Conservation (phyloP, 1,140 invertebrate genomes). For the Dufourea novaeangliae region DNA sequence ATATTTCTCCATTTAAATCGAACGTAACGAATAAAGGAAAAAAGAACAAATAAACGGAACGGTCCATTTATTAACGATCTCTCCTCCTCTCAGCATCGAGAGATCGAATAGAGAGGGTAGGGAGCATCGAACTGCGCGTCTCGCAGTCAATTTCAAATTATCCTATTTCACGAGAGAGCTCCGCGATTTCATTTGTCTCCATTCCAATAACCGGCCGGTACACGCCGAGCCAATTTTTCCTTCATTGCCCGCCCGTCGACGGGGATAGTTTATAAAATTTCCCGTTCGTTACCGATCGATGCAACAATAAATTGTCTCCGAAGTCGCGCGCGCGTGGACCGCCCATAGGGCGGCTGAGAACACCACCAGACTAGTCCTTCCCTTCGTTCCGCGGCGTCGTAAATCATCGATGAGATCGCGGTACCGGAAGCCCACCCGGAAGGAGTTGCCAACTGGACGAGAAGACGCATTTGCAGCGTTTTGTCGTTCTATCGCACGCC, state of each 20-base stretch:
- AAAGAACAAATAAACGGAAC: background rate
- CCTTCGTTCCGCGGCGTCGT: constrained; percentile 47
- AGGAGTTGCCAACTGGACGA: constrained; percentile 52
- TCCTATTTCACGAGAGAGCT: constrained; percentile 45
- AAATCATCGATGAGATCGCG: constrained; percentile 69
- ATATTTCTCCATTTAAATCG: background rate
- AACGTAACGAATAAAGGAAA: too few relatives aligned
- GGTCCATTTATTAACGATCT: constrained; percentile 16
- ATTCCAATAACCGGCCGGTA: constrained; percentile 37
- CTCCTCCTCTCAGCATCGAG: background rate
- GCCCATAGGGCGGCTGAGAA: background rate
- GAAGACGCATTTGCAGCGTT: constrained; percentile 56
- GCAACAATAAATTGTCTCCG: constrained; percentile 53
- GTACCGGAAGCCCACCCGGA: constrained; percentile 57
- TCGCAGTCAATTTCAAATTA: constrained; percentile 51
- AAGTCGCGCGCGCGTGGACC: background rate
- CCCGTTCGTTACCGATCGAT: constrained; percentile 45
- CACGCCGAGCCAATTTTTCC: constrained; percentile 38
- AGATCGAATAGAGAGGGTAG: constrained; percentile 14
- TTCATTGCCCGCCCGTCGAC: background rate
- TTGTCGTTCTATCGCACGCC: constrained; percentile 10
- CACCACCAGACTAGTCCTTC: too few relatives aligned
- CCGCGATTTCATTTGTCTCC: constrained; percentile 55
- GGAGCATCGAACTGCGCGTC: background rate
- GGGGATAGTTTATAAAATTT: constrained; percentile 62